Base-by-base conservation (phyloP, 2,113 vertebrate species). In the Paedocypris sp. region DNA sequence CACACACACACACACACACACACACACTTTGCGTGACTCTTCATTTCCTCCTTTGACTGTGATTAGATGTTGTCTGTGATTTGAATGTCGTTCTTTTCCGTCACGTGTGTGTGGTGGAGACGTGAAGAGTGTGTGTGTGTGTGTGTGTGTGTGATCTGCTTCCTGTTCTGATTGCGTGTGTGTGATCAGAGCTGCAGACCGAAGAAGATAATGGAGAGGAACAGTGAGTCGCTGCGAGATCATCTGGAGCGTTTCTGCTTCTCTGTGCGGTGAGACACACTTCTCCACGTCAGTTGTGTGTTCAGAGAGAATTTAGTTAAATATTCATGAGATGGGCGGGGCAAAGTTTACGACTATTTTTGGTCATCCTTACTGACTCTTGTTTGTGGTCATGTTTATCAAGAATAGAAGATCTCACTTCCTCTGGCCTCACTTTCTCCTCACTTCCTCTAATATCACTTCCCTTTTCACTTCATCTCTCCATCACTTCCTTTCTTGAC, bases 231-330 rank as follows among this genome's bases (percentile, higher is more conserved):
- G 31, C 36, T 31, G 47, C 61, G 45, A 13, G 78, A 86, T 60
- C 78, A 83, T 67, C 79, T 83, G 77, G 83, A 84, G 66, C 79
- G 80, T 72, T 84, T 79, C 71, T 78, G 79, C 3, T 85, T 86
- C 75, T 82, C 83, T 63, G 62, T 83, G 68, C 77, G 81, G 86
- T 87, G 76, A 83, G 83, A 83, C 5, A 43, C 18, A 6, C 43
- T 25, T 51, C n/a, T 43, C 3, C 32, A 33, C 13, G 39, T 18
- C 4, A 36, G 35, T n/a, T 11, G 8, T 28, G 32, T 16, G 35
- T 32, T n/a, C 15, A 41, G 4, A 46, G 33, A 36, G 45, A 8
- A 26, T 36, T 35, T n/a, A n/a, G n/a, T n/a, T n/a, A n/a, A n/a
- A n/a, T n/a, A n/a, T n/a, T n/a, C n/a, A n/a, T n/a, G n/a, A n/a